Base-by-base conservation (phyloP, 2,797 vertebrate species). In the Sparidentex hasta region DNA sequence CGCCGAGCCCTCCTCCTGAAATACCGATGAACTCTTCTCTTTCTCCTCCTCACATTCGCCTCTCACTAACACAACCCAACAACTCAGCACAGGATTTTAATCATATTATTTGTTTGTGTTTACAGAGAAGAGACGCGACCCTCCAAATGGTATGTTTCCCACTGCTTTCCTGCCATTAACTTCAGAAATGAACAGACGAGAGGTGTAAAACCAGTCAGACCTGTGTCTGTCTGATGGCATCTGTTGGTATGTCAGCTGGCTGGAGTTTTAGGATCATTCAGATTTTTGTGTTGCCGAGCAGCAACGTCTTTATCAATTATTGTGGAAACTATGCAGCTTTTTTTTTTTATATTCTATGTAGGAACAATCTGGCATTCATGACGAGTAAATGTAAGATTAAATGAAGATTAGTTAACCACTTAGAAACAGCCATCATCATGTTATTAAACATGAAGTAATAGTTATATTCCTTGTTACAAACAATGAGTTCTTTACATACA, bases 91-190 rank as follows among this genome's bases (percentile, higher is more conserved):
- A 59, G 57, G 21, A 76, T 88, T 88, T 62, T 93, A 94, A 94
- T 59, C 69, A 76, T 88, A 76, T 78, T 38, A 87, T 92, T 87
- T 94, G 89, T 93, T 83, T 81, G 83, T 94, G 84, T 95, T 91
- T 73, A 89, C 97, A 98, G 97, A 98, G 89, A 98, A 97, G 94
- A 97, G 96, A 93, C 94, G 96, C 76, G 97, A 96, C 61, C 95
- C 96, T 83, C 90, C 93, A 81, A 97, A 97, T 95, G 97, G 97
- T 98, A 97, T 84, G 97, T 86, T 77, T n/a, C 65, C 61, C 72
- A 80, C 63, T 41, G 47, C 85, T 81, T 83, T 87, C 61, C 65
- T 87, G 59, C 75, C 43, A 0, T 18, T 74, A 58, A 68, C 41
- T 76, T 50, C 47, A 78, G 65, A 78, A 67, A 61, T 65, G 11